Evolutionary conservation across 1,140 invertebrate genomes (phyloP), one percentile per base, ranked within the genome.

Genomic region (Heliothis virescens): DNA sequence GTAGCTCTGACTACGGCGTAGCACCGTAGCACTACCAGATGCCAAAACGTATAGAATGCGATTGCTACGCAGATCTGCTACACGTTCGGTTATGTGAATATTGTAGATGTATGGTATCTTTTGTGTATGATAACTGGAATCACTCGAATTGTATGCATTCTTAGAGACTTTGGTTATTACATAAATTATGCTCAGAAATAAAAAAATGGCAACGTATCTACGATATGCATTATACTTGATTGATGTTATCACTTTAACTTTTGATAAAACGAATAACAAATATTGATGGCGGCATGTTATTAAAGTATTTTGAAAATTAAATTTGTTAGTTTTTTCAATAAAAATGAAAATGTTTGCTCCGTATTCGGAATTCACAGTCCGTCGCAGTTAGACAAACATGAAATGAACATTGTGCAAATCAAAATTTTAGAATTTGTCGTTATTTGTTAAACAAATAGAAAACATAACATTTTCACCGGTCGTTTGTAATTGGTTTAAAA

Each of bases 21-120:
- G 71, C 50, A 16, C 12, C 63, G 75, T 69, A 69, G 75, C 63
- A 53, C 53, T 75, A 47, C 47, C 60, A 80, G 60, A 79, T 76
- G 62, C 75, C 78, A 52, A 80, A 84, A 82, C 53, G 71, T 75
- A 53, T 55, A 65, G 74, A 65, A 65, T 60, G 72, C 72, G 57
- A 60, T 75, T 75, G 59, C 57, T 50, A 62, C 72, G 72, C 57
- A 75, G 72, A 62, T 60, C 34, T 47, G n/a, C 15, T 53, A 16
- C 52, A 12, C 21, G 26, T 11, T 67, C 18, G 29, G 26, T 62
- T 26, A 26, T 26, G 21, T 26, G 21, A 34, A 7, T 12, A 11
- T n/a, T 47, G 9, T 65, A 69, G 41, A 9, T 47, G 12, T 34
- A 60, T 26, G n/a, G 16, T 53, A 60, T 41, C 60, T 47, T 63